Conservation (phyloP, 2,113 vertebrate genomes). For the Cololabis saira region DNA sequence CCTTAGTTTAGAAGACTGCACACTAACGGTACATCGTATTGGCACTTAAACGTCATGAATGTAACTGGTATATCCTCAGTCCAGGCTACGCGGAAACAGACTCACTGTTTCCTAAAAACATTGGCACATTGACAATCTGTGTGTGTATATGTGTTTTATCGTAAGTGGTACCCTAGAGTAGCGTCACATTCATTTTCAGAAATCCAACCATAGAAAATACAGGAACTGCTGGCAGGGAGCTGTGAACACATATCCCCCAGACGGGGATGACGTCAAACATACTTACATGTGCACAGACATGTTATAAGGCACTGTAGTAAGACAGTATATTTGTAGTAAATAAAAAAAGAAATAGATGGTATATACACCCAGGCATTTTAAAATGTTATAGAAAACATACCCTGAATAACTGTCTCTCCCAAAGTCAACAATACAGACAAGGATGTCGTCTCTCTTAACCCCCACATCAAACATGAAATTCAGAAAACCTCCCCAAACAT, state of each 20-base stretch:
- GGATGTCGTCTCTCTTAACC: conserved; percentile 19
- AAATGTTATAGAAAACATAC: conserved; percentile 75
- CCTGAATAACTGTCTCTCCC: conserved; percentile 74
- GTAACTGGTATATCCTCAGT: conserved; percentile 59
- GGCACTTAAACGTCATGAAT: conserved; percentile 51
- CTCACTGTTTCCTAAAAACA: conserved; percentile 33
- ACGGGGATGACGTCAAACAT: conserved; percentile 47
- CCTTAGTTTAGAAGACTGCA: conserved; percentile 63
- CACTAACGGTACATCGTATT: conserved; percentile 56
- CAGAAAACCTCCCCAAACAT: conserved; percentile 19
- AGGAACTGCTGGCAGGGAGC: conserved; percentile 43
- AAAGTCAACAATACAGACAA: conserved; percentile 73
- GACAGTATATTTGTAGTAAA: conserved; percentile 72
- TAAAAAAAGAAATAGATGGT: conserved; percentile 56
- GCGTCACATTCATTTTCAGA: conserved; percentile 62
- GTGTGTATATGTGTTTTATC: conserved; percentile 43
- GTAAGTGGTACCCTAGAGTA: conserved; percentile 50
- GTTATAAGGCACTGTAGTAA: conserved; percentile 75
- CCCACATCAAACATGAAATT: conserved; percentile 22
- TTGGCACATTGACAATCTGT: conserved; percentile 39
- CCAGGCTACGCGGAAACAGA: conserved; percentile 44
- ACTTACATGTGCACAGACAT: conserved; percentile 59
- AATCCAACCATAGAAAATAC: conserved; percentile 50
- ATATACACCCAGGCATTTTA: conserved; percentile 68
- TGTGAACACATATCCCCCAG: conserved; percentile 31